Evolutionary conservation across 2,888 invertebrate species (phyloP).

Genomic region (Acrobasis suavella): DNA sequence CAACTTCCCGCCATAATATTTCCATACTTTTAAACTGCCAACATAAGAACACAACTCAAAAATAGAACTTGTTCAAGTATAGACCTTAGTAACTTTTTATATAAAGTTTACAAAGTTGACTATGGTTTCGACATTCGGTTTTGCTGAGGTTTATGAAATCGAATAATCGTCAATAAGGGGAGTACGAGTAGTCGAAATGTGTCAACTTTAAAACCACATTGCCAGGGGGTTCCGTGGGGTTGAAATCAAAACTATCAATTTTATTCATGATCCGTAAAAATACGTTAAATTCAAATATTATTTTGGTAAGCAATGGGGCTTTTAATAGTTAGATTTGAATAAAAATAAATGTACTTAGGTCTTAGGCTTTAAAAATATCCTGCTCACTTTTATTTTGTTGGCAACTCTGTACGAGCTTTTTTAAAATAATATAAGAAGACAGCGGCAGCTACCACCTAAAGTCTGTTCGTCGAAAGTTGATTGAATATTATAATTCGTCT

Average conservation of each 20-base stretch:
- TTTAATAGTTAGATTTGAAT: conserved; percentile 13
- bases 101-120: conserved; percentile 22
- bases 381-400: too few species aligned
- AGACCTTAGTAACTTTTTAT: neutral
- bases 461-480: too few species aligned
- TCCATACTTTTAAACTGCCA: conserved; percentile 58
- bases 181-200: conserved; percentile 60
- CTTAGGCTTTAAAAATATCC: too few species aligned
- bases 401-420: too few species aligned
- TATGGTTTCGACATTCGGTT: conserved; percentile 2
- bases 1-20: conserved; percentile 73
- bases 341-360: neutral
- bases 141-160: conserved; percentile 44
- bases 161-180: conserved; percentile 62
- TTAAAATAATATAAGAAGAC: too few species aligned
- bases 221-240: conserved; percentile 48
- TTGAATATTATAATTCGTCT: too few species aligned
- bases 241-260: conserved; percentile 34
- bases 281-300: conserved; percentile 21
- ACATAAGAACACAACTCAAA: conserved; percentile 15
- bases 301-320: conserved; percentile 6
- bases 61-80: conserved; percentile 1
- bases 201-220: conserved; percentile 66
- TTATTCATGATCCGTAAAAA: conserved; percentile 24
- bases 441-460: too few species aligned